Evolutionary conservation across 2,113 vertebrate genomes (phyloP).

Genomic region (Lasiurus cinereus): DNA sequence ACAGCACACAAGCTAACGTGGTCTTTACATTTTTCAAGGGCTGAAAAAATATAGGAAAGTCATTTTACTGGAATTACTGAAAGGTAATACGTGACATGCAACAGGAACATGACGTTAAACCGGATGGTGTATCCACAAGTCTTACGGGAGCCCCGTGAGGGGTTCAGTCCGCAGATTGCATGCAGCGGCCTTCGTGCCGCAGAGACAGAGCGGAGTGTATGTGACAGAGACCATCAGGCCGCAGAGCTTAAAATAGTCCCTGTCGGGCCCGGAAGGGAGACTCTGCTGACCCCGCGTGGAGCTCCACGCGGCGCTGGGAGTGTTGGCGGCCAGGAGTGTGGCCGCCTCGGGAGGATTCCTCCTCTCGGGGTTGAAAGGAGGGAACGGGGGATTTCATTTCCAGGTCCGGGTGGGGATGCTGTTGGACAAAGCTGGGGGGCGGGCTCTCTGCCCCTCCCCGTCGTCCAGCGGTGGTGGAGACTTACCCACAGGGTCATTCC

Average conservation of each 20-base stretch:
- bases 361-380: background rate
- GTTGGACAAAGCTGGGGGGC: background rate
- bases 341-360: background rate
- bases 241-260: background rate
- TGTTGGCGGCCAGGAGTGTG: background rate
- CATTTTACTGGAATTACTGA: background rate
- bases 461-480: background rate
- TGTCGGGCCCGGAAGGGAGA: background rate
- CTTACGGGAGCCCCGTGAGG: background rate
- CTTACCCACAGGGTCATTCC: background rate
- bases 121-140: background rate
- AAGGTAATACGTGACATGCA: background rate
- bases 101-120: background rate
- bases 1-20: background rate
- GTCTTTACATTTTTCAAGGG: constrained; percentile 20
- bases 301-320: background rate
- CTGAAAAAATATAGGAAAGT: background rate
- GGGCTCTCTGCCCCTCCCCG: background rate
- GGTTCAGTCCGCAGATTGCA: background rate
- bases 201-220: background rate
- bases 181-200: background rate
- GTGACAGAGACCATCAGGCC: background rate
- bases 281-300: background rate
- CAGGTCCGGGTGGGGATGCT: background rate
- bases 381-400: background rate